Percentiles rank a stretch among this genome's conserved stretches.
phyloP scores from a whole-genome alignment of 2,113 vertebrate genomes.

The Dasyornis broadbenti region DNA sequence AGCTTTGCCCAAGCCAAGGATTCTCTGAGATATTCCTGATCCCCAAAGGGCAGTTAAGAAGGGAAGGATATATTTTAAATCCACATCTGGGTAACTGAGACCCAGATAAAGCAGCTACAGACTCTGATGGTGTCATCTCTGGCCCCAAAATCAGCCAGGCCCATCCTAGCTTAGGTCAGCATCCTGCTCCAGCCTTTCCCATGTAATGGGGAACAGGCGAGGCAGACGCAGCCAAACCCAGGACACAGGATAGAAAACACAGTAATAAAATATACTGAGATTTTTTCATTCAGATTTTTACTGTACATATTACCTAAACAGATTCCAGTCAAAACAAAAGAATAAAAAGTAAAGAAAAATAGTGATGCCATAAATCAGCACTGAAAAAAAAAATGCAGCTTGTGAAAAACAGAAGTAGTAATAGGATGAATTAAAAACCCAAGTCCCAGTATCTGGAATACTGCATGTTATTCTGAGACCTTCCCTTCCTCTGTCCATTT shows the following conservation, averaged over 20 bases:
- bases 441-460: neutral
- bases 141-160: neutral
- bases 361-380: neutral
- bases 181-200: neutral
- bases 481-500: neutral
- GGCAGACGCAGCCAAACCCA: neutral
- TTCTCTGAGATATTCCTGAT: neutral
- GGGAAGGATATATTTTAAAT: neutral
- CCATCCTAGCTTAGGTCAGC: neutral
- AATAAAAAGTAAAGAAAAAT: neutral
- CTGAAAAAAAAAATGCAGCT: neutral
- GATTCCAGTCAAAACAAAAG: neutral
- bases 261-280: neutral
- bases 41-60: neutral
- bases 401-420: neutral
- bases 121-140: neutral
- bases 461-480: neutral
- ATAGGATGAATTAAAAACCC: neutral
- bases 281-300: neutral
- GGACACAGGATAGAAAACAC: neutral
- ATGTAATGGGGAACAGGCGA: neutral
- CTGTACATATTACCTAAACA: neutral
- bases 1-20: neutral
- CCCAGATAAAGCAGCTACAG: neutral
- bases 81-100: neutral